Base-by-base conservation (phyloP, 2,797 vertebrate species). In the Buphagus erythrorhynchus region DNA sequence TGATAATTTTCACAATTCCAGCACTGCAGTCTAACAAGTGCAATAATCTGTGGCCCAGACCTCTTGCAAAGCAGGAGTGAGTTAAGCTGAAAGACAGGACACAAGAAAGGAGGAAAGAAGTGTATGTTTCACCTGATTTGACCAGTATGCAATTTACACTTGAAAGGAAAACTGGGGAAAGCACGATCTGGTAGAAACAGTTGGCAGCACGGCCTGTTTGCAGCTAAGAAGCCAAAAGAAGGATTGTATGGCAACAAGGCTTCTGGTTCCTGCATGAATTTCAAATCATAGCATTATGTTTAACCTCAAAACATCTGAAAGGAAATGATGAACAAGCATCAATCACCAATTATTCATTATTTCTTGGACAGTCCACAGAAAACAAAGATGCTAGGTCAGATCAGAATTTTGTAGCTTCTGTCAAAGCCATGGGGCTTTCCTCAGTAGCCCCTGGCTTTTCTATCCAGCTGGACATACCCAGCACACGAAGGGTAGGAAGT, bases 131-230 rank as follows among this genome's bases (percentile, higher is more conserved):
- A 83, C 84, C 76, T 35, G 6, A 80, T 88, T 90, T 96, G 82
- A 93, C 78, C 92, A 83, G 24, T 66, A 49, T 82, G 90, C 55
- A 84, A 91, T 88, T 95, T 77, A 92, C 91, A 93, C 68, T 82
- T 93, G 78, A 92, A 93, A 96, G 45, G 38, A 95, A 95, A 93
- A 78, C 86, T 80, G 74, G 43, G 25, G 85, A 95, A 95, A 96
- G 65, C 78, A 81, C 13, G 21, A 76, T 88, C 52, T 87, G 81
- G 48, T 95, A 92, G 86, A 49, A 92, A 78, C 59, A 65, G 65
- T 80, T 96, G 93, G 95, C 96, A 96, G 89, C 82, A 76, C 43
- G 28, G 73, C 62, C 79, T 95, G 87, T 96, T 97, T 94, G 89
- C 94, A 95, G 66, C 89, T 78, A 92, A 76, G 89, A 88, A 88